phyloP scores from a whole-genome alignment of 2,113 vertebrate species.

The Cynoglossus semilaevis region DNA sequence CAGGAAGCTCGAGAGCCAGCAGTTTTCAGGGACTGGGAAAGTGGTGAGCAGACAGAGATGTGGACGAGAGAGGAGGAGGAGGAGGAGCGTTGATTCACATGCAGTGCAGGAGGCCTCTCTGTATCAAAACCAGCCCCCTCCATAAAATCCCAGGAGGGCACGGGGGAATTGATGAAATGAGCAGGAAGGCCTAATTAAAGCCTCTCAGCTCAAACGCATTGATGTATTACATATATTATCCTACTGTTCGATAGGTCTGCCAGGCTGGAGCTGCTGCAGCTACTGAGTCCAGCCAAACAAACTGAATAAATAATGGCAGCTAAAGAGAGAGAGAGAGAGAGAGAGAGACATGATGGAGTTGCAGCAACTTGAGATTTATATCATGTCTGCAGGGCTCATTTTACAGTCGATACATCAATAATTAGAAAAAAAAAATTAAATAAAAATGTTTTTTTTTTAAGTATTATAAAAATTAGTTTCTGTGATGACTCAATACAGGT shows the following conservation, averaged over 20 bases:
- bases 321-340: slow-evolving; percentile 38
- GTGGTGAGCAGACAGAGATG: slow-evolving; percentile 43
- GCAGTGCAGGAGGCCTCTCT: slow-evolving; percentile 78
- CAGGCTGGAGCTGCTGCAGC: slow-evolving; percentile 82
- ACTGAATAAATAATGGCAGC: slow-evolving; percentile 90
- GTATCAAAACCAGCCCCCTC: slow-evolving; percentile 66
- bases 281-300: slow-evolving; percentile 89
- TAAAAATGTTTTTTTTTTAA: no score
- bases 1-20: slow-evolving; percentile 6
- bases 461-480: no score
- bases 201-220: slow-evolving; percentile 98
- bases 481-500: no score
- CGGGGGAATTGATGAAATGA: slow-evolving; percentile 93
- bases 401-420: slow-evolving; percentile 43
- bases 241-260: slow-evolving; percentile 92
- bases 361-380: slow-evolving; percentile 65
- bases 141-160: slow-evolving; percentile 81
- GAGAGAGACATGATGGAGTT: slow-evolving; percentile 53
- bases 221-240: slow-evolving; percentile 99
- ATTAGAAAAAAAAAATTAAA: no score
- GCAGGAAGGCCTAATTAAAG: slow-evolving; percentile 98
- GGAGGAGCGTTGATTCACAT: slow-evolving; percentile 81
- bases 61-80: slow-evolving; percentile 45
- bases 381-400: slow-evolving; percentile 50
- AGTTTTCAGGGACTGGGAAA: slow-evolving; percentile 60